Evolutionary conservation across 2,888 invertebrate species (phyloP), one percentile per base, ranked within the genome.

Genomic region (Poecilobothrus nobilitatus): DNA sequence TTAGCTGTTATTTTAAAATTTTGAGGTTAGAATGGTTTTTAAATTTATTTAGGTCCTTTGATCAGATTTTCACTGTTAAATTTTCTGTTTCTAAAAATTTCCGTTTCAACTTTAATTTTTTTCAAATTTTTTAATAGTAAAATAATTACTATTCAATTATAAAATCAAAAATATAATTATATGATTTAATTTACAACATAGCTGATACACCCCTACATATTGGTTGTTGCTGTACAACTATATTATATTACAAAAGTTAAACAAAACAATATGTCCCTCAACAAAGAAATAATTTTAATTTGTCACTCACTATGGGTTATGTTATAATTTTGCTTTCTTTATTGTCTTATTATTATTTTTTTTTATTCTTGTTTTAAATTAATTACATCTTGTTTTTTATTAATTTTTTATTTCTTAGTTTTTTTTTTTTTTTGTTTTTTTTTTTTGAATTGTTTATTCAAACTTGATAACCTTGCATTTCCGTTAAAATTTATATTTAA

Each of bases 211-310:
- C 53, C 53, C 53, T 53, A 53, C 15, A 53, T 18, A 53, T 18
- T 53, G n/a, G 9, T 41, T 41, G 2, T 5, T 41, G 41, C 9
- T 41, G 2, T 6, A 12, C 7, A 41, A 41, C 41, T 15, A 41
- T n/a, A n/a, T n/a, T n/a, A 27, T 27, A 27, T 27, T 27, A 5
- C 27, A 5, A 27, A 27, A 10, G 37, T 37, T 3, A 37, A 37
- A 37, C 27, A 41, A 41, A 41, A 41, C 53, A 53, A 53, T 53
- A 53, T 53, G 53, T 53, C 53, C 53, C 53, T 53, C 53, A 53
- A 53, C 53, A 53, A 53, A 53, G 53, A 53, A 53, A 53, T 53
- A 53, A 53, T 53, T 53, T 53, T 53, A 53, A 53, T 53, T 53
- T 53, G 53, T 53, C 53, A 53, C 53, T 53, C 53, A 53, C 18